Base-by-base conservation (phyloP, 2,888 invertebrate species). In the Entomobrya proxima region DNA sequence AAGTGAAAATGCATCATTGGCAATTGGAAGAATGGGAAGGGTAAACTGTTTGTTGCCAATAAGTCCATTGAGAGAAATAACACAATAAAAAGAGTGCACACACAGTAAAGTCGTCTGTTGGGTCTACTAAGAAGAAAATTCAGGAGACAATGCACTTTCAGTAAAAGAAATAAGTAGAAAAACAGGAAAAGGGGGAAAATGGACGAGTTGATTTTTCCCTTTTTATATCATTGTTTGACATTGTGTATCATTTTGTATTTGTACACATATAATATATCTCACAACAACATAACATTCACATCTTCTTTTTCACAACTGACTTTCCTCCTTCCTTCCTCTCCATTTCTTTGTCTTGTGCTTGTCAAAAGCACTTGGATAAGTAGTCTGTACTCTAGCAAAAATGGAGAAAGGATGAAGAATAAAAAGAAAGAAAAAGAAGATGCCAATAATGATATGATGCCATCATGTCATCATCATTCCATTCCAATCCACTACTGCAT, bases 11-110 rank as follows among this genome's bases (percentile, higher is more conserved):
- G 27, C 24, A 69, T 69, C 44, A 24, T 69, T 40, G 37, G 21
- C 4, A 2, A 15, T 18, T 11, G 50, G 27, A 61, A 64, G 78
- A 21, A 35, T 44, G 50, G 50, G 35, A 78, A 32, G 35, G 64
- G 64, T 64, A 44, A 61, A 78, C 78, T 78, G 50, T 47, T n/a
- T 44, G 24, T 69, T 64, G 64, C 61, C 78, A 64, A 64, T 64
- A 78, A 79, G 69, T 79, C 79, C 79, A 69, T 69, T 69, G 79
- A 79, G 79, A 52, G 69, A 79, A 67, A 79, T 79, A 67, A 69
- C 24, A 21, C 21, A 7, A 74, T 52, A 74, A 52, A 37, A 58
- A 76, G 37, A 7, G 13, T 35, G 74, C 50, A 32, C 74, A 74
- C 52, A 67, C 40, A 67, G n/a, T n/a, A n/a, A n/a, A n/a, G n/a